Evolutionary conservation across 2,888 invertebrate species (phyloP).

Genomic region (Drosophila helvetica): DNA sequence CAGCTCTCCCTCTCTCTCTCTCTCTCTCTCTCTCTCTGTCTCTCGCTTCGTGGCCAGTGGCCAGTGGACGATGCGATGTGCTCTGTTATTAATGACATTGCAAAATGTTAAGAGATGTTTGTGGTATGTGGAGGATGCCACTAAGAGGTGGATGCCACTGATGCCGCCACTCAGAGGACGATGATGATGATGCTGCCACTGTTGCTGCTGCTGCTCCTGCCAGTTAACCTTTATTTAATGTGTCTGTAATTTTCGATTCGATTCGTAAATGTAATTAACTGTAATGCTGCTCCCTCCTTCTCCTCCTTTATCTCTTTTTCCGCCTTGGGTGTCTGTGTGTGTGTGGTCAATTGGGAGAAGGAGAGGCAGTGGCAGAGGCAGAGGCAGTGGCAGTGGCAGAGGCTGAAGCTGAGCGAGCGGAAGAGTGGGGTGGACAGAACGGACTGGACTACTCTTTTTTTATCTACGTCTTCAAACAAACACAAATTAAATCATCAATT

Average conservation of each 20-base stretch:
- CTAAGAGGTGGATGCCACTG: constrained; percentile 49
- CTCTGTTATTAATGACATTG: constrained; percentile 75
- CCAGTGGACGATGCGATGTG: constrained; percentile 34
- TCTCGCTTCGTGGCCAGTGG: constrained; percentile 12
- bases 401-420: too few relatives aligned
- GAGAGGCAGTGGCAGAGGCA: background rate
- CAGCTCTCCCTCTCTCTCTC: background rate
- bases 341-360: constrained; percentile 25
- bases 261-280: constrained; percentile 73
- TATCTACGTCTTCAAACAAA: constrained; percentile 43
- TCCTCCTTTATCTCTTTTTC: background rate
- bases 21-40: constrained; percentile 4
- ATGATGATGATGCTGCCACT: constrained; percentile 21
- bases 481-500: constrained; percentile 53
- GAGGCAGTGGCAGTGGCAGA: background rate
- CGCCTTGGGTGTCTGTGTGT: constrained; percentile 7
- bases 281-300: constrained; percentile 53
- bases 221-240: constrained; percentile 77
- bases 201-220: constrained; percentile 15
- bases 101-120: constrained; percentile 44
- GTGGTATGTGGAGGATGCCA: constrained; percentile 6
- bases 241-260: constrained; percentile 67
- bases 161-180: constrained; percentile 1
- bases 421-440: background rate
- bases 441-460: constrained; percentile 5